Evolutionary conservation across 2,113 vertebrate species (phyloP), one percentile per base, ranked within the genome.

Genomic region (Anguilla japonica): DNA sequence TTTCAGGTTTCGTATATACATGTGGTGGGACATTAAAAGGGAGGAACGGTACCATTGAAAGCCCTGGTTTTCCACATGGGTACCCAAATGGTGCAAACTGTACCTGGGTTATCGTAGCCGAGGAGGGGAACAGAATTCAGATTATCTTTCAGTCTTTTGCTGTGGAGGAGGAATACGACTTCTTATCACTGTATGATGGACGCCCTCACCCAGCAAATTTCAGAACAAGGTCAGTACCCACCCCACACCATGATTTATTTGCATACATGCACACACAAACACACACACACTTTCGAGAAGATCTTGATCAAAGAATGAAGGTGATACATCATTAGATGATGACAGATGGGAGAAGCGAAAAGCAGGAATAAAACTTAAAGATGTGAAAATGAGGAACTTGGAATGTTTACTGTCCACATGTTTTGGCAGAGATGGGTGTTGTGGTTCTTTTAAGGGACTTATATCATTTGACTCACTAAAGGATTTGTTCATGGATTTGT

Each of bases 1-100:
- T 53, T 85, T 87, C 91, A 99, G 98, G 98, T 93, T 99, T 99
- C 95, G 99, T 99, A 96, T 98, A 99, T 96, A 99, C 98, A 50
- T 99, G 98, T 92, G 98, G 98, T 91, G 98, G 98, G 89, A 99
- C 97, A 56, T 95, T 99, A 93, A 99, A 99, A 96, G 98, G 98
- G 92, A 95, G 98, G 87, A 99, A 99, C 91, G 98, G 98, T 91
- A 99, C 97, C 91, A 98, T 99, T 95, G 98, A 99, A 93, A 99
- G 98, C 53, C 98, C 98, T 81, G 98, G 98, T 85, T 99, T 99
- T 93, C 98, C 98, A 50, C 99, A 99, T 83, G 98, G 98, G 94
- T 99, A 99, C 96, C 98, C 98, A 93, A 99, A 99, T 88, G 98
- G 98, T 91, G 98, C 98, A 83, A 99, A 99, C 92, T 99, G 99